Percentiles rank a stretch among this genome's conserved stretches.
Evolutionary conservation across 2,888 invertebrate genomes (phyloP).

Genomic region (Lepeophtheirus nordmannii): DNA sequence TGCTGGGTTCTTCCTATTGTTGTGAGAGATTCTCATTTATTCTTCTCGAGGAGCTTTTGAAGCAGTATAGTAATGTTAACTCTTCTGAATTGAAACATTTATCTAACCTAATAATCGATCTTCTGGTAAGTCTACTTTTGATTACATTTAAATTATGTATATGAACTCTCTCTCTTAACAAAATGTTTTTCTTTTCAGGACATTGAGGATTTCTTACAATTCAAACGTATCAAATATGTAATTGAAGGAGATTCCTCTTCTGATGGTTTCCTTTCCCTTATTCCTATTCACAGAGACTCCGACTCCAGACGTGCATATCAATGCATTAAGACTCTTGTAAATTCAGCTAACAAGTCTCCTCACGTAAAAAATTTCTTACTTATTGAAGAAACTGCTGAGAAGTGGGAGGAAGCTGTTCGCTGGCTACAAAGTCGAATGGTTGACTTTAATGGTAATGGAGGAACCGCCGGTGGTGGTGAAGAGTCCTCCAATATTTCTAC

Average conservation of each 20-base stretch:
- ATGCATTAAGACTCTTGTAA: conserved; percentile 39
- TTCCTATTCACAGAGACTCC: conserved; percentile 33
- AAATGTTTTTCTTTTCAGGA: conserved; percentile 26
- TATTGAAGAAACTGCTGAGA: conserved; percentile 27
- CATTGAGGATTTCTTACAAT: conserved; percentile 35
- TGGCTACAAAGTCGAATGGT: conserved; percentile 39
- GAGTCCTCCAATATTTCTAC: not conserved
- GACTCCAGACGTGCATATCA: conserved; percentile 39
- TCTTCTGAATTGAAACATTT: conserved; percentile 37
- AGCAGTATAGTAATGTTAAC: conserved; percentile 35
- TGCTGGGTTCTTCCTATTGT: conserved; percentile 34
- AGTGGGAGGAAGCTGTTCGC: conserved; percentile 40
- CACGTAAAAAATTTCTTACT: conserved; percentile 36
- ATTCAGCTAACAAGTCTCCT: conserved; percentile 32
- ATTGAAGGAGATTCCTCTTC: conserved; percentile 35
- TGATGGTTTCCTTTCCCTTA: conserved; percentile 32
- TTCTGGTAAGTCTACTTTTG: conserved; percentile 34
- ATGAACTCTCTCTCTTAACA: too few relatives aligned
- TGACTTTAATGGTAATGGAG: conserved; percentile 24
- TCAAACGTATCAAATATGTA: conserved; percentile 33
- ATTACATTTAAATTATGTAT: not conserved
- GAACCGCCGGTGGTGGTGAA: conserved; percentile 28
- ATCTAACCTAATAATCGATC: conserved; percentile 34
- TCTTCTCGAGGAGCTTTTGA: conserved; percentile 34
- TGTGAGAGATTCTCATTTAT: conserved; percentile 33